These are phyloP conservation scores for Corvus cornix DNA, from an alignment of 2,113 vertebrate species.

Conservation along the genomic window DNA sequence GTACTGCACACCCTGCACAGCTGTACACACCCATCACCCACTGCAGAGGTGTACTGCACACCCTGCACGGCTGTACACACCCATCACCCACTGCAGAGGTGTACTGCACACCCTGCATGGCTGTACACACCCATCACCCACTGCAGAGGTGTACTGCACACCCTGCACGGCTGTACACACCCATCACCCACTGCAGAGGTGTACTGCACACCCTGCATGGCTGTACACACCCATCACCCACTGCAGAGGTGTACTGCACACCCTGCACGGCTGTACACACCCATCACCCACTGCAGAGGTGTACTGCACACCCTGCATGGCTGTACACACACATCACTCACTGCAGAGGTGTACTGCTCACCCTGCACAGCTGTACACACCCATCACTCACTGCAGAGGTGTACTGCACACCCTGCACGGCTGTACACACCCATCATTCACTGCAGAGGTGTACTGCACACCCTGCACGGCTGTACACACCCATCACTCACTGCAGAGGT, in stretches of 20 bases:
- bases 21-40: not conserved
- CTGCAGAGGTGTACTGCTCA: not conserved
- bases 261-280: not conserved
- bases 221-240: not conserved
- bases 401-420: not conserved
- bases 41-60: not conserved
- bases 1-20: fast-evolving
- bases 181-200: not conserved
- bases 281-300: too few species aligned
- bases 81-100: not conserved
- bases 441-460: not conserved
- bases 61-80: not conserved
- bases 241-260: too few species aligned
- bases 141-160: too few species aligned
- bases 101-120: not conserved
- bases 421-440: not conserved
- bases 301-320: too few species aligned
- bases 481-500: fast-evolving
- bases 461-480: not conserved
- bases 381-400: not conserved
- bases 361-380: not conserved
- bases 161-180: not conserved
- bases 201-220: not conserved
- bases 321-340: not conserved
- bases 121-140: not conserved